Percentiles rank a stretch among this genome's conserved stretches.
Conservation (phyloP, 2,888 invertebrate genomes). For the Thera obeliscata region DNA sequence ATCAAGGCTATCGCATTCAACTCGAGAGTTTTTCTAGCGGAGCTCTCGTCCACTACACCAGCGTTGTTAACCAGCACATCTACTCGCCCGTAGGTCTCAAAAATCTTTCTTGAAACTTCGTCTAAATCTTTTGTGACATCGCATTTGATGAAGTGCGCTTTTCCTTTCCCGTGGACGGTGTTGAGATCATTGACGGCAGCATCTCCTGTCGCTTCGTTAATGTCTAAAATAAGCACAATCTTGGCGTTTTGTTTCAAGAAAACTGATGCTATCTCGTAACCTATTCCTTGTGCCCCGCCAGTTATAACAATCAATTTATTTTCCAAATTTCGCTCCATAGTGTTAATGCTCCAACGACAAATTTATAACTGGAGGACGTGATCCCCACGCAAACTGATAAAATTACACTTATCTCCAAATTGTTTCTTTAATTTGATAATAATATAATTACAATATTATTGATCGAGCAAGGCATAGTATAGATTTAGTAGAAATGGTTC, state of each 20-base stretch:
- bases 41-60: constrained; percentile 51
- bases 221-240: constrained; percentile 55
- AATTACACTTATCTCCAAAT: background rate
- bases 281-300: constrained; percentile 78
- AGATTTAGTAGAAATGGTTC: no score
- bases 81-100: constrained; percentile 52
- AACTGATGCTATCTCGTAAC: constrained; percentile 64
- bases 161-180: constrained; percentile 65
- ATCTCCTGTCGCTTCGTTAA: constrained; percentile 24
- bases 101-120: constrained; percentile 55
- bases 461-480: no score
- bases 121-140: constrained; percentile 77
- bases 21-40: constrained; percentile 45
- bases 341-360: background rate
- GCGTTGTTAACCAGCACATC: constrained; percentile 70
- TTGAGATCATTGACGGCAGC: constrained; percentile 40
- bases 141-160: constrained; percentile 69
- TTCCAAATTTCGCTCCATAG: constrained; percentile 33
- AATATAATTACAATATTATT: no score
- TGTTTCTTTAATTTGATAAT: background rate
- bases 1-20: constrained; percentile 58
- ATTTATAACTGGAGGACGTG: background rate
- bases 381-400: background rate
- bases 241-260: constrained; percentile 61
- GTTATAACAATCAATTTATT: constrained; percentile 58